Evolutionary conservation across 2,113 vertebrate genomes (phyloP), one percentile per base, ranked within the genome.

Genomic region (Mola mola): DNA sequence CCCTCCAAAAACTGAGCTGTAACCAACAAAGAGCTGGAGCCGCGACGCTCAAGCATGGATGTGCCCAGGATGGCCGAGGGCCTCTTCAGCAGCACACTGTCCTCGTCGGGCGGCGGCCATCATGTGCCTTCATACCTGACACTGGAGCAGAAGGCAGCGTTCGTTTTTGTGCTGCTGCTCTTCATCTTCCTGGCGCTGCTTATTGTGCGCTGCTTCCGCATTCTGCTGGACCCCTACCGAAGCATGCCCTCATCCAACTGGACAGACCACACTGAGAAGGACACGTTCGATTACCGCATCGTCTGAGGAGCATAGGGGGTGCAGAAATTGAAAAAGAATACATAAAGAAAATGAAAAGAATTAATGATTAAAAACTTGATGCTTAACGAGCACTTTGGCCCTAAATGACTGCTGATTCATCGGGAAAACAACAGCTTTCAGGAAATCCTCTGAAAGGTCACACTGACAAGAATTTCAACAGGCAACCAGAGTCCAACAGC

Each of bases 231-330:
- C 75, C 94, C 93, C 0, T 94, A 95, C 80, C 93, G 91, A 60
- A 94, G 92, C 77, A 94, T 93, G 92, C 92, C 94, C 16, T 92
- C 93, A 2, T 93, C 93, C 82, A 94, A 91, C 38, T 94, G 94
- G 93, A 93, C 92, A 8, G 93, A 94, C 80, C 93, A 94, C 79
- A 92, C 93, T 62, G 93, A 94, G 77, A 95, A 95, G 56, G 94
- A 94, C 84, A 92, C 93, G 0, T 92, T 94, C 8, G 92, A 94
- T 64, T 94, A 95, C 61, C 90, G 92, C 78, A 92, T 94, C 52
- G 92, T 91, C 83, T 95, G 87, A 93, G 31, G 20, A 34, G 10
- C 38, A 10, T 0, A 19, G 16, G 8, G 49, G 13, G 31, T 12
- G 36, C 55, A 2, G 29, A 28, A 33, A 49, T 31, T 28, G 0